Conservation (phyloP, 2,113 vertebrate species). For the Penelope pileata region DNA sequence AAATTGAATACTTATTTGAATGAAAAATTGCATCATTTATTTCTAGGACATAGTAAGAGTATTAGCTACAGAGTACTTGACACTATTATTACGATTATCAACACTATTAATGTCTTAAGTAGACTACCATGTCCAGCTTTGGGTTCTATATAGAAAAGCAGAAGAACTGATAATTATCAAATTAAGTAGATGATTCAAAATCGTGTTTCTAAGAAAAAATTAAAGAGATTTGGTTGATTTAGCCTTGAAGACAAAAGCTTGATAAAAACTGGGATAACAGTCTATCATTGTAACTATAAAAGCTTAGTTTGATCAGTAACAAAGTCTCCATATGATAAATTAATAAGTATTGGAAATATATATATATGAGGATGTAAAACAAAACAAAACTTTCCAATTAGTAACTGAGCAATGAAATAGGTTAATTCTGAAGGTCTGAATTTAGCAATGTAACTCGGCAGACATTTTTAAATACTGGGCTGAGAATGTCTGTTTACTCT, state of each 20-base stretch:
- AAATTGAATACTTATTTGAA: not conserved
- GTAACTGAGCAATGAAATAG: not conserved
- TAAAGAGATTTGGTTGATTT: not conserved
- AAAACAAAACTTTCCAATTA: not conserved
- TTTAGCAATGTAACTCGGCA: not conserved
- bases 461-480: not conserved
- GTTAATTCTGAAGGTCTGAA: not conserved
- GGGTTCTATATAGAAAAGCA: not conserved
- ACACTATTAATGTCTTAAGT: not conserved
- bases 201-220: not conserved
- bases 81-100: not conserved
- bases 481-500: not conserved
- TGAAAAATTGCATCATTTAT: not conserved
- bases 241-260: not conserved
- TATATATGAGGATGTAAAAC: not conserved
- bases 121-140: not conserved
- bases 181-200: not conserved
- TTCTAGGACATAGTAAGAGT: not conserved
- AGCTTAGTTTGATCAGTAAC: not conserved
- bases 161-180: not conserved
- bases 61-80: rapidly evolving
- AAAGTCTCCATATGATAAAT: not conserved
- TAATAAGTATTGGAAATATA: not conserved
- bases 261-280: rapidly evolving
- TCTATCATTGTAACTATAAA: not conserved